Evolutionary conservation across 2,113 vertebrate species (phyloP).

Genomic region (Nasalis larvatus): DNA sequence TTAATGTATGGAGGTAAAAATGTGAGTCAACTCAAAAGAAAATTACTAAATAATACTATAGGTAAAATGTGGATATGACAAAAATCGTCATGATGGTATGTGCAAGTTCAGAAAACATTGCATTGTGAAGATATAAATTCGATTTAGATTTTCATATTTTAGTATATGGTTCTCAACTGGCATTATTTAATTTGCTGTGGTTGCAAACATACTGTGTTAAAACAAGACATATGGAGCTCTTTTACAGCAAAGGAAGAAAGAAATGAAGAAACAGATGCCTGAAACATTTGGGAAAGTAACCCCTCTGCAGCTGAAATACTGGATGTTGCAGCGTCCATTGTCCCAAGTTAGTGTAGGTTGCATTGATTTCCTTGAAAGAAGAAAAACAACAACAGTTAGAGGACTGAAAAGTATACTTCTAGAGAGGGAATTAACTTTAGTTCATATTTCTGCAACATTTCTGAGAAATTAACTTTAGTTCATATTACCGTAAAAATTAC

Average conservation of each 20-base stretch:
- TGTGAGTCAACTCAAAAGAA: background rate
- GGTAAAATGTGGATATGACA: background rate
- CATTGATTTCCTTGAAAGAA: background rate
- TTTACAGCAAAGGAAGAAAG: slow-evolving; percentile 35
- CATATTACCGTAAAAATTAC: background rate
- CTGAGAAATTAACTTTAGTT: background rate
- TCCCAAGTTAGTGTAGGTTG: background rate
- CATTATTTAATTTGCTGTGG: slow-evolving; percentile 53
- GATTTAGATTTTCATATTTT: slow-evolving; percentile 42
- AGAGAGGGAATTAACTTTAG: background rate
- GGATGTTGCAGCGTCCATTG: background rate
- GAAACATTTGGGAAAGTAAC: background rate
- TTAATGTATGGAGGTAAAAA: slow-evolving; percentile 1
- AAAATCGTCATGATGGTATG: background rate
- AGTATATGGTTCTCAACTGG: slow-evolving; percentile 9
- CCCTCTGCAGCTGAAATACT: background rate
- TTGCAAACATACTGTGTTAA: slow-evolving; percentile 42
- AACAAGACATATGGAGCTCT: slow-evolving; percentile 38
- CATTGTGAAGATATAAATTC: background rate
- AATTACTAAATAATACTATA: background rate
- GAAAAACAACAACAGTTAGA: background rate
- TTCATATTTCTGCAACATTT: background rate
- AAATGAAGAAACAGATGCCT: slow-evolving; percentile 23
- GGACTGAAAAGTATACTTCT: background rate
- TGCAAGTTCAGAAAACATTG: background rate